Base-by-base conservation (phyloP, 2,888 invertebrate species). In the Allolobophora icterica region DNA sequence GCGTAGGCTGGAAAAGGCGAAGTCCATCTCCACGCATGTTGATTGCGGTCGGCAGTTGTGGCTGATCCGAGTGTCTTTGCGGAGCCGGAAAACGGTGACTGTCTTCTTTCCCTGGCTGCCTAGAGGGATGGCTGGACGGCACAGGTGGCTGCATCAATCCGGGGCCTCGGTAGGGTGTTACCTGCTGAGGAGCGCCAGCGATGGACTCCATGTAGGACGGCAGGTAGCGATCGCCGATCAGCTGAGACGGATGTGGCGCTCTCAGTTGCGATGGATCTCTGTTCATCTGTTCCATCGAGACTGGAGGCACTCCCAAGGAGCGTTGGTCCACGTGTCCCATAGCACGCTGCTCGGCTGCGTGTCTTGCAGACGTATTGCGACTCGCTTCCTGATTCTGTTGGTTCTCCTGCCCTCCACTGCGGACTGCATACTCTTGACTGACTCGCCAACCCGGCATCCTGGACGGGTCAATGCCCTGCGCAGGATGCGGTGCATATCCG, bases 121-220 rank as follows among this genome's bases (percentile, higher is more conserved):
- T 71, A 2, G 21, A 24, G 8, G 71, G 71, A n/a, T 71, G n/a
- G 11, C 71, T 2, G 6, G 52, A 24, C 1, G 52, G 52, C 24
- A 52, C 24, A n/a, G 71, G 71, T n/a, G 30, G 71, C 8, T 71
- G 30, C 71, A 71, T 71, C 71, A 71, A 1, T 30, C 71, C 71
- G 0, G 71, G n/a, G 30, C 15, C 17, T 38, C 87, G 87, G 87
- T 87, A 87, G 21, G 87, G 87, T 13, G 38, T 24, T 34, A 38
- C 34, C 87, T 87, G 87, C 87, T 87, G 87, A 24, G 87, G 87
- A 8, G 34, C 35, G 15, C 35, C 87, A 6, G 87, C 34, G 87
- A 87, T 34, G 0, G 87, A 87, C 87, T 87, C 87, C 21, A 87
- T 87, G 87, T 87, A 87, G 87, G 87, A 35, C 21, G 87, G 87